Base-by-base conservation (phyloP, 2,113 vertebrate genomes). In the Archocentrus centrarchus region DNA sequence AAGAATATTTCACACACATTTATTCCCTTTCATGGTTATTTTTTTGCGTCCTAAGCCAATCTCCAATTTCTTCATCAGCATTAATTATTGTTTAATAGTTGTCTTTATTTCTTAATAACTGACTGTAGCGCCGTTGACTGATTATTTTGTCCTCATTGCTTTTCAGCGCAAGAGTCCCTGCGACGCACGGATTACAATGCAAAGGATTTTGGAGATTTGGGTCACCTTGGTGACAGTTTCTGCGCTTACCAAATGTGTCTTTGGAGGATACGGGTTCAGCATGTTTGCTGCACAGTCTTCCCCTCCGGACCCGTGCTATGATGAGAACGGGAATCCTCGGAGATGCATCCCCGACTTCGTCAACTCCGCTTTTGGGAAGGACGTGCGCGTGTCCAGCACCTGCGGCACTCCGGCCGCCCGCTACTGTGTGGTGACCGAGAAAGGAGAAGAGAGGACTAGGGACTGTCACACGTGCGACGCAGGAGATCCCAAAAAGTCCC, bases 281-380 rank as follows among this genome's bases (percentile, higher is more conserved):
- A 96, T 98, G 97, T 99, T 99, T 84, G 97, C 98, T 1, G 97
- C 97, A 73, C 98, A 99, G 91, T 97, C 97, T 4, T 97, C 98
- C 6, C 98, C 97, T 73, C 98, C 98, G 3, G 98, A 99, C 83
- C 98, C 98, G 17, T 99, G 98, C 94, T 97, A 98, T 80, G 98
- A 99, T 55, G 98, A 99, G 95, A 97, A 98, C 93, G 98, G 97
- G 70, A 97, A 97, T 94, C 97, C 98, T 4, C 96, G 98, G 87
- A 97, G 98, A 86, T 99, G 98, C 96, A 99, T 99, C 95, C 98
- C 98, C 2, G 98, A 99, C 94, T 99, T 99, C 91, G 98, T 99
- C 61, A 99, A 99, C 95, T 97, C 98, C 37, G 98, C 98, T 35
- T 99, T 99, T 85, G 98, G 98, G 4, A 98, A 98, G 93, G 98